Evolutionary conservation across 2,797 vertebrate genomes (phyloP), one percentile per base, ranked within the genome.

Genomic region (Gambelia wislizenii): DNA sequence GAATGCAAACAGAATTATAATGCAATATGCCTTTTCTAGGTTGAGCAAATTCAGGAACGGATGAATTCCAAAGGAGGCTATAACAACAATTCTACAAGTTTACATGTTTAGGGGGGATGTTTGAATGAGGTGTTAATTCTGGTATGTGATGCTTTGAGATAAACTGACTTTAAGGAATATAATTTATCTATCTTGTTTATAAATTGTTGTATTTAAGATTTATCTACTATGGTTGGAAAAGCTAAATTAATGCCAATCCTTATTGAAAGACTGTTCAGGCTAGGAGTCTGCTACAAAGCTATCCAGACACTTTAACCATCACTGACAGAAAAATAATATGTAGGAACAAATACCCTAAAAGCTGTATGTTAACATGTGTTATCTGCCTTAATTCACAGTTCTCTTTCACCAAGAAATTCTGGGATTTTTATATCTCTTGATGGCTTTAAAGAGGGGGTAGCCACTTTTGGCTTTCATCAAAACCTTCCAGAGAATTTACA

Each of bases 21-120:
- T 25, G 42, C 44, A 42, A 22, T 69, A 42, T 78, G 0, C 30
- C 88, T 89, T 92, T 88, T 86, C 54, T 92, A 98, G 98, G 97
- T 97, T 93, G 95, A 97, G 89, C 97, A 98, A 30, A 97, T 98
- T 94, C 98, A 98, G 93, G 95, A 97, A 84, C 98, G 98, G 93
- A 98, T 98, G 98, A 99, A 98, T 96, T 98, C 98, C 91, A 98
- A 99, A 98, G 98, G 98, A 47, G 95, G 95, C 86, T 95, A 96
- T 83, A 91, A 93, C 91, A 95, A 95, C 18, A 88, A 92, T 92
- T 72, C 95, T 89, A 80, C 88, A 87, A 85, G 89, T 79, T 72
- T 49, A 47, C 92, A 94, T 84, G 59, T 93, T 22, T 95, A 96
- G 84, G 44, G 84, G 44, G 89, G 52, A 33, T 47, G 81, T 74